phyloP scores from a whole-genome alignment of 2,113 vertebrate genomes.

The Suricata suricatta region DNA sequence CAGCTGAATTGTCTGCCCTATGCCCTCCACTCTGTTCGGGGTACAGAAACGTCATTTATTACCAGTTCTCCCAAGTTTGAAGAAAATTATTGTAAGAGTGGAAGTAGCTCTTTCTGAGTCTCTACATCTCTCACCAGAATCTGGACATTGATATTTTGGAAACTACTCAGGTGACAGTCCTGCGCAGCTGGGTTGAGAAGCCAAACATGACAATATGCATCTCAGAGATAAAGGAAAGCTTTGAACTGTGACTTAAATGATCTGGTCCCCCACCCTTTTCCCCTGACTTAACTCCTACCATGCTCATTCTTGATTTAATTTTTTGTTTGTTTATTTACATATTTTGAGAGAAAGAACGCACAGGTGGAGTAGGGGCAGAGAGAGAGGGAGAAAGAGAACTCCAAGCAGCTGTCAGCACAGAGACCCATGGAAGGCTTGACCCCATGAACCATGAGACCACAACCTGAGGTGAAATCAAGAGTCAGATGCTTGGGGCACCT shows the following conservation, averaged over 20 bases:
- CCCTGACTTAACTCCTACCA: neutral
- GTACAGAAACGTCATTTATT: neutral
- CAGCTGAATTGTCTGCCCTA: neutral
- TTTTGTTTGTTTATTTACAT: no score
- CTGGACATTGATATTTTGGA: neutral
- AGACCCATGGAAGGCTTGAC: no score
- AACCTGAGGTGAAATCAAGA: no score
- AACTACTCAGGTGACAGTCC: neutral
- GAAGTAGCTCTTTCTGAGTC: neutral
- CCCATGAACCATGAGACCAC: no score
- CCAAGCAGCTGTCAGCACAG: no score
- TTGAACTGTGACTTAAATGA: neutral
- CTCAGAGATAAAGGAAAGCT: neutral
- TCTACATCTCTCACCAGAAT: neutral
- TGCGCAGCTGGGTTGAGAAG: neutral
- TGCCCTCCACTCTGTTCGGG: neutral
- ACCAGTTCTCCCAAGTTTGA: neutral
- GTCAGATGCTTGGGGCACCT: no score
- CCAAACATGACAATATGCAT: neutral
- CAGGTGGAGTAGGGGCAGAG: no score
- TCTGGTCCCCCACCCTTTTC: neutral
- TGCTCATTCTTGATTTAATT: no score
- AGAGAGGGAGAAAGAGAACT: no score
- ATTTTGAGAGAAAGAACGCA: no score
- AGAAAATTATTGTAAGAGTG: neutral